A percentile compares a stretch with the other conserved stretches of the same genome.
Evolutionary conservation across 2,888 invertebrate genomes (phyloP).

Genomic region (Tuberolachnus salignus): DNA sequence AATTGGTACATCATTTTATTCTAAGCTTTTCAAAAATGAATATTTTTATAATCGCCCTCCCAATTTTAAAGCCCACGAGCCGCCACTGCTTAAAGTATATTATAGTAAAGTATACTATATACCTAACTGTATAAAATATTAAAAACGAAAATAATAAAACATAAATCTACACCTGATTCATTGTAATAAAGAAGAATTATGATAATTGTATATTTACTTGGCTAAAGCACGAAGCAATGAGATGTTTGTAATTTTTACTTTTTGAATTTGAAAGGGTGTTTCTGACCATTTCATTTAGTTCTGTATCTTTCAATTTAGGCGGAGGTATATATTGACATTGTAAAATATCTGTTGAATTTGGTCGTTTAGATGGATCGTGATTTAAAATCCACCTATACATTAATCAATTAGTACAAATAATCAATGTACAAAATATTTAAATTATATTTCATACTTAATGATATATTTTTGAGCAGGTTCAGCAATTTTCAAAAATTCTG

Average conservation of each 20-base stretch:
- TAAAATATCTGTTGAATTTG: constrained; percentile 83
- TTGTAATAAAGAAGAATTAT: not conserved
- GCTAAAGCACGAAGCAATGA: constrained; percentile 69
- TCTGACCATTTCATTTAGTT: constrained; percentile 79
- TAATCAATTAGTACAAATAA: not conserved
- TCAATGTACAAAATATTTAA: not conserved
- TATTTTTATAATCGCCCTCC: no score
- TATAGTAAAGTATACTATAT: no score
- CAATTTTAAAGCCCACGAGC: no score
- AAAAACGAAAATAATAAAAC: not conserved
- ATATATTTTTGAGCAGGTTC: constrained; percentile 66
- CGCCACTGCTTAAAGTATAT: no score
- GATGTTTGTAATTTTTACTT: constrained; percentile 77
- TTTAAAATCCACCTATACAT: constrained; percentile 74
- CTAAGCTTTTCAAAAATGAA: no score
- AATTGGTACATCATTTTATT: no score
- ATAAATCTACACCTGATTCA: not conserved
- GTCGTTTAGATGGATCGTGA: constrained; percentile 83
- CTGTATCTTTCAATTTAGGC: constrained; percentile 82
- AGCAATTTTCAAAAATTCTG: constrained; percentile 68
- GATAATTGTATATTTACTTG: constrained; percentile 61
- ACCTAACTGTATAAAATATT: no score
- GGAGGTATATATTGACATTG: constrained; percentile 84
- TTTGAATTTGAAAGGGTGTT: constrained; percentile 82
- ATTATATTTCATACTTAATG: constrained; percentile 46